phyloP scores from a whole-genome alignment of 2,113 vertebrate genomes.

The Corydoras maculifer region DNA sequence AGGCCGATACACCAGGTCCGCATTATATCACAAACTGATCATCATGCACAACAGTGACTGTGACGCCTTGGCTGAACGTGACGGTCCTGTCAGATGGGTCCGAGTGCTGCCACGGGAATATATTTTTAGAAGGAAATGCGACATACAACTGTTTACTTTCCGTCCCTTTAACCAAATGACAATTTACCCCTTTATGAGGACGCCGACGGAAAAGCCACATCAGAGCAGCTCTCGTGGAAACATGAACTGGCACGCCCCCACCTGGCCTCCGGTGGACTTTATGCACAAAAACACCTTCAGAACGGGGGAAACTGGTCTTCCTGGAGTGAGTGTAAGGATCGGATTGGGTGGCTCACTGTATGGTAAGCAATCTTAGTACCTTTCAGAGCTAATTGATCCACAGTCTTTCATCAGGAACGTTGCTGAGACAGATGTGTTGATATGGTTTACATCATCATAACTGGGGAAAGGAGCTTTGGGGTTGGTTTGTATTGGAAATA shows the following conservation, averaged over 20 bases:
- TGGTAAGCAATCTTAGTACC: neutral
- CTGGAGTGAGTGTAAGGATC: conserved; percentile 1
- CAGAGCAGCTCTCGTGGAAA: conserved; percentile 53
- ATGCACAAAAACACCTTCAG: conserved; percentile 24
- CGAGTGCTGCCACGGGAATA: conserved; percentile 40
- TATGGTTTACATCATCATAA: too few relatives aligned
- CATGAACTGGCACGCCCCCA: conserved; percentile 31
- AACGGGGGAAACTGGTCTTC: conserved; percentile 13
- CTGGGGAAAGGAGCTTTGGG: too few relatives aligned
- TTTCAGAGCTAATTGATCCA: too few relatives aligned
- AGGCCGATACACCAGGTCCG: conserved; percentile 17
- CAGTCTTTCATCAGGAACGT: too few relatives aligned
- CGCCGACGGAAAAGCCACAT: conserved; percentile 55
- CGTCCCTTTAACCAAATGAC: conserved; percentile 59
- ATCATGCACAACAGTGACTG: conserved; percentile 17
- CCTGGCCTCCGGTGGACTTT: conserved; percentile 27
- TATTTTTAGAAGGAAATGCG: conserved; percentile 51
- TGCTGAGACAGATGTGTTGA: too few relatives aligned
- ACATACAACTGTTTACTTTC: conserved; percentile 47
- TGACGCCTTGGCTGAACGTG: conserved; percentile 37
- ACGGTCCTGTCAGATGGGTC: conserved; percentile 52
- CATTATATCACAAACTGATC: conserved; percentile 23
- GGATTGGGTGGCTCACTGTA: neutral
- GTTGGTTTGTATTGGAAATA: too few relatives aligned
- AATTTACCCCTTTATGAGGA: conserved; percentile 67